Conservation (phyloP, 2,113 vertebrate genomes). For the Notechis scutatus region DNA sequence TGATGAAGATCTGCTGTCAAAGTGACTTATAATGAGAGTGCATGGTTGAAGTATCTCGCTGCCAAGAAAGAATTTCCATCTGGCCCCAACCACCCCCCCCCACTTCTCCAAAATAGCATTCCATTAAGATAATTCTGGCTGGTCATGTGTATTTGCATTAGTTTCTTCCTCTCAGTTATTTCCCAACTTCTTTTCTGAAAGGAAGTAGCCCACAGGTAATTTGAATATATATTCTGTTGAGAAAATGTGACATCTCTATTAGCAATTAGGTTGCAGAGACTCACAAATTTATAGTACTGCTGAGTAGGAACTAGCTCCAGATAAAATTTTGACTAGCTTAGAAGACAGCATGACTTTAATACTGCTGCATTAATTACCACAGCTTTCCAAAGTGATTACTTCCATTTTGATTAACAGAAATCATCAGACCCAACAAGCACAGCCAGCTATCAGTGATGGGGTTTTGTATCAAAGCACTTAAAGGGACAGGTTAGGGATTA, state of each 20-base stretch:
- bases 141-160: constrained; percentile 15
- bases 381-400: background rate
- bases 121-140: background rate
- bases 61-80: background rate
- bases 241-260: constrained; percentile 2
- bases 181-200: background rate
- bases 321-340: background rate
- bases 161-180: constrained; percentile 26
- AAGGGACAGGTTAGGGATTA: background rate
- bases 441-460: background rate
- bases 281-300: background rate
- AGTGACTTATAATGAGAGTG: background rate
- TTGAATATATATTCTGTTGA: constrained; percentile 12
- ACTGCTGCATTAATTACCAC: background rate
- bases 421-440: background rate
- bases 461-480: background rate
- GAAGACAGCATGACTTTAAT: background rate
- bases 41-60: background rate
- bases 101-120: background rate
- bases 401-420: background rate
- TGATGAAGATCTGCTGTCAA: background rate
- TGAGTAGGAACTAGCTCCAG: background rate
- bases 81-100: background rate
- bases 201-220: constrained; percentile 19
- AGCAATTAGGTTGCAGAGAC: background rate